Evolutionary conservation across 2,797 vertebrate genomes (phyloP).

Genomic region (Sebastes melanostomus): DNA sequence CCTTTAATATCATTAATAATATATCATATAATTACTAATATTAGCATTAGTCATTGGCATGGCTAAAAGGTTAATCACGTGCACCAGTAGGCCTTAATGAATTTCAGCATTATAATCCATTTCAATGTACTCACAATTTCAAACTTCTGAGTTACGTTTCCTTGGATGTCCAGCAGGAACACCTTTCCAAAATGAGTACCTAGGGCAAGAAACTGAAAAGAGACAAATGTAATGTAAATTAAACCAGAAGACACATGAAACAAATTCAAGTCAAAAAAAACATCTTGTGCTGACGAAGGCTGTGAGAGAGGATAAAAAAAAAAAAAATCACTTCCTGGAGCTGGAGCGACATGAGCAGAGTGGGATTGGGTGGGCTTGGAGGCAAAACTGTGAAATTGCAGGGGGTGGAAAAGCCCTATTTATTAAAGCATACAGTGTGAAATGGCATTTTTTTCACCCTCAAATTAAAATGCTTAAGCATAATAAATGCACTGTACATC

Average conservation of each 20-base stretch:
- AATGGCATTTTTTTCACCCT: conserved; percentile 81
- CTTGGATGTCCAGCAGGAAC: conserved; percentile 96
- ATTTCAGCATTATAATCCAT: neutral
- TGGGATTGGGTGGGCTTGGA: conserved; percentile 79
- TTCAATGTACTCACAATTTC: conserved; percentile 91
- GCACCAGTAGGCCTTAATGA: neutral
- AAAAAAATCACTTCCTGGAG: conserved; percentile 79
- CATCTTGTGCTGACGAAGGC: conserved; percentile 67
- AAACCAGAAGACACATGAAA: conserved; percentile 61
- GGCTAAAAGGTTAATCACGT: neutral
- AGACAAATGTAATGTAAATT: conserved; percentile 49
- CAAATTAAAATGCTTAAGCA: conserved; percentile 87
- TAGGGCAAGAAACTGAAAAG: conserved; percentile 92
- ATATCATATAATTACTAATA: neutral
- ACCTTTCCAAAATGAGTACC: conserved; percentile 98
- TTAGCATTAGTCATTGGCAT: neutral
- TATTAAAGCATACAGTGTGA: conserved; percentile 90
- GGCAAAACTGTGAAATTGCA: conserved; percentile 88
- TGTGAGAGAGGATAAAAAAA: conserved; percentile 80
- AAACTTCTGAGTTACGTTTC: conserved; percentile 97
- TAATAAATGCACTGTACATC: conserved; percentile 86
- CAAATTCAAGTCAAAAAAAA: conserved; percentile 54
- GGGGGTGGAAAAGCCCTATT: conserved; percentile 85
- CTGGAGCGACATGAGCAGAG: conserved; percentile 67
- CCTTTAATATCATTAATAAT: neutral